Evolutionary conservation across 2,797 vertebrate species (phyloP).

Genomic region (Hippoglossus hippoglossus): DNA sequence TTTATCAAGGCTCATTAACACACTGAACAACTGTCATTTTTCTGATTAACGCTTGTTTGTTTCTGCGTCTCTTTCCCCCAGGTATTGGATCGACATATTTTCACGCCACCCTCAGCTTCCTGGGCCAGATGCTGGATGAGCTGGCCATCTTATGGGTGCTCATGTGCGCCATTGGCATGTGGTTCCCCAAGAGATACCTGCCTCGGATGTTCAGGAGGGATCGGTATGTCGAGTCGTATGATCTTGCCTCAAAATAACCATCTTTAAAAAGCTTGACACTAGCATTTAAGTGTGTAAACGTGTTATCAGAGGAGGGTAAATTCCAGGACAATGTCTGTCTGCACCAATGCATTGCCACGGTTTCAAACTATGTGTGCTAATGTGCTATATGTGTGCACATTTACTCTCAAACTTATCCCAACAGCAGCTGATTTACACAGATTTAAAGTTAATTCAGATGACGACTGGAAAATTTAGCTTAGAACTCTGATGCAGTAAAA

Average conservation of each 20-base stretch:
- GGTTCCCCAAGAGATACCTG: constrained; percentile 97
- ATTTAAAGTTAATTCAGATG: too few relatives aligned
- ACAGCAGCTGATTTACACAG: too few relatives aligned
- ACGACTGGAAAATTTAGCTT: too few relatives aligned
- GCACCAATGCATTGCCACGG: not conserved
- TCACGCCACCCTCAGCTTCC: constrained; percentile 97
- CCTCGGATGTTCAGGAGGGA: constrained; percentile 94
- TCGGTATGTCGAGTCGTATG: constrained; percentile 83
- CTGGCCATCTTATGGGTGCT: constrained; percentile 97
- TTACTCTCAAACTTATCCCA: too few relatives aligned
- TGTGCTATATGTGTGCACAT: too few relatives aligned
- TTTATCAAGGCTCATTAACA: not conserved
- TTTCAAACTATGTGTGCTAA: not conserved
- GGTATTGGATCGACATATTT: constrained; percentile 99
- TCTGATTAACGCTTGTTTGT: constrained; percentile 1
- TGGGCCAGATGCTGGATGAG: constrained; percentile 98
- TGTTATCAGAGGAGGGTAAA: not conserved
- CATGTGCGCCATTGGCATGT: constrained; percentile 98
- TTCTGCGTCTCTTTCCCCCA: constrained; percentile 65
- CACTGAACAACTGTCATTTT: not conserved
- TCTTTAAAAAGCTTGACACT: not conserved
- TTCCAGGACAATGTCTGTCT: not conserved
- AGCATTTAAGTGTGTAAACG: not conserved
- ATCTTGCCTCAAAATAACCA: not conserved
- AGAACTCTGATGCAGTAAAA: not conserved